Evolutionary conservation across 2,797 vertebrate genomes (phyloP).

Genomic region (Rhinoraja longicauda): DNA sequence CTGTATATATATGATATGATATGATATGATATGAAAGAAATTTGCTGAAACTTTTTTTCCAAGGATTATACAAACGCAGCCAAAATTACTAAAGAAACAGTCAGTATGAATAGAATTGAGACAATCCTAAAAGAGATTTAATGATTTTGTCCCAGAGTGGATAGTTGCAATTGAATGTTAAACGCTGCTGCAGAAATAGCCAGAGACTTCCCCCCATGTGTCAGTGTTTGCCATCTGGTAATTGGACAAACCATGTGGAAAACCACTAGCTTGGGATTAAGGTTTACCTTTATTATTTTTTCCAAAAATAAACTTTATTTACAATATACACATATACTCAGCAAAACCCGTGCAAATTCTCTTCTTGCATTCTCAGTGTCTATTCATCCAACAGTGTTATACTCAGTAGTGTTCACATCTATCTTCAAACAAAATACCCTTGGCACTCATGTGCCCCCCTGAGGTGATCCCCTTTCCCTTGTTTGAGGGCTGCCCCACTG

Average conservation of each 20-base stretch:
- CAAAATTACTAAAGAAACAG: background rate
- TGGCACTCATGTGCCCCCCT: too few species aligned
- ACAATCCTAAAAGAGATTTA: background rate
- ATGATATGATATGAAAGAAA: too few species aligned
- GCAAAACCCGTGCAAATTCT: too few species aligned
- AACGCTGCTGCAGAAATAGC: background rate
- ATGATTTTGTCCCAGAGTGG: background rate
- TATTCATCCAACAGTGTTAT: too few species aligned
- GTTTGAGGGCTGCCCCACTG: too few species aligned
- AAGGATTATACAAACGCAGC: background rate
- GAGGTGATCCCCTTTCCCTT: too few species aligned
- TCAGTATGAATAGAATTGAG: background rate
- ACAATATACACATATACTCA: too few species aligned
- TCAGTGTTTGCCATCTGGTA: background rate
- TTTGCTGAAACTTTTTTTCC: background rate
- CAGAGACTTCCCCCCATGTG: background rate
- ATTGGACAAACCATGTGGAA: background rate
- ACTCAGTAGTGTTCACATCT: too few species aligned
- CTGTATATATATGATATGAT: too few species aligned
- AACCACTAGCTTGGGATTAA: background rate
- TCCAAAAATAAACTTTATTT: too few species aligned
- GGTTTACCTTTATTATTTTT: background rate
- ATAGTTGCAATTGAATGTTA: background rate
- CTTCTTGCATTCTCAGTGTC: too few species aligned
- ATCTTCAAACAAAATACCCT: too few species aligned